Evolutionary conservation across 2,113 vertebrate genomes (phyloP).

Genomic region (Genyomyrus donnyi): DNA sequence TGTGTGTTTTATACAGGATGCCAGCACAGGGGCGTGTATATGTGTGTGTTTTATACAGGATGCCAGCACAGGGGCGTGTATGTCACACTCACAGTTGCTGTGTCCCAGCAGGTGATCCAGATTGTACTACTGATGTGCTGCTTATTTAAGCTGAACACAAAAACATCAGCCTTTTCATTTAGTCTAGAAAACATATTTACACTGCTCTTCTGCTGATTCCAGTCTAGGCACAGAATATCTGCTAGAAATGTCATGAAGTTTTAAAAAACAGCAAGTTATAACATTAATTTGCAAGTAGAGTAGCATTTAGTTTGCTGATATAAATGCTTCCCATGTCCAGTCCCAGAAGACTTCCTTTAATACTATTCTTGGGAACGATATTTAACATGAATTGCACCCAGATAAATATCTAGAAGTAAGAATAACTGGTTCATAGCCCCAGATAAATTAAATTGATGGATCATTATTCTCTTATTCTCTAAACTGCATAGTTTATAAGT

Average conservation of each 20-base stretch:
- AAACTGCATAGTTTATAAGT: neutral
- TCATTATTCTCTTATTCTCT: neutral
- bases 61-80: neutral
- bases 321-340: neutral
- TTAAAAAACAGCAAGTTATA: neutral
- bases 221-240: neutral
- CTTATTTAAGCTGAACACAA: constrained; percentile 49
- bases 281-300: neutral
- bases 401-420: neutral
- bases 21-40: neutral
- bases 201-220: neutral
- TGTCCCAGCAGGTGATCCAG: constrained; percentile 23
- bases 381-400: neutral
- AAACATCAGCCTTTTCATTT: constrained; percentile 1
- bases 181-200: neutral
- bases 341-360: neutral
- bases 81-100: constrained; percentile 33
- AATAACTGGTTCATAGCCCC: neutral
- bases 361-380: neutral
- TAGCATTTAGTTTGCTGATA: neutral
- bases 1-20: neutral
- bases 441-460: neutral
- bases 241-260: neutral
- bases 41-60: neutral
- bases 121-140: constrained; percentile 38